Conservation (phyloP, 2,888 invertebrate genomes). For the Ceratothoa steindachneri region DNA sequence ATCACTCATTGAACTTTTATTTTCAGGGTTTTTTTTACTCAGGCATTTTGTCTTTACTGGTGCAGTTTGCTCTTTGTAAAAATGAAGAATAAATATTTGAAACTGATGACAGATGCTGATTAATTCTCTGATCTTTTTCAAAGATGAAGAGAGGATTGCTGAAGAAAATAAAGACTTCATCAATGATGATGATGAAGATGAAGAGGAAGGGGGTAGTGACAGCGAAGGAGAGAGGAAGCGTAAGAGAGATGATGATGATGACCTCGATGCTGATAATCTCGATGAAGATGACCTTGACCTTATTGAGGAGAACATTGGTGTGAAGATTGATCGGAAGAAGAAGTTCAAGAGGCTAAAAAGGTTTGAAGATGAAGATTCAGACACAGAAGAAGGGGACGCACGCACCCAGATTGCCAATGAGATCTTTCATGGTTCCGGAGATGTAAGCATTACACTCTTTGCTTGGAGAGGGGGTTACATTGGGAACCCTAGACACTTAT, state of each 20-base stretch:
- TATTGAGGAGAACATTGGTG: constrained; percentile 94
- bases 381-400: constrained; percentile 73
- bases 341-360: constrained; percentile 74
- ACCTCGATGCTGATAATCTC: constrained; percentile 81
- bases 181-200: constrained; percentile 56
- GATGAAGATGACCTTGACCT: constrained; percentile 98
- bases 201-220: constrained; percentile 58
- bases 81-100: no score
- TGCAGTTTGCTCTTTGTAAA: no score
- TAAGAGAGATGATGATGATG: constrained; percentile 61
- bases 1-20: no score
- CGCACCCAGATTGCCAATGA: constrained; percentile 85
- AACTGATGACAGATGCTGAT: no score
- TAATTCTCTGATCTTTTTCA: no score
- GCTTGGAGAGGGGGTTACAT: no score
- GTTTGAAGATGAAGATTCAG: constrained; percentile 85
- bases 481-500: no score
- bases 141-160: constrained; percentile 65
- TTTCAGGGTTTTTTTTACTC: no score
- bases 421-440: constrained; percentile 79
- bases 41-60: no score
- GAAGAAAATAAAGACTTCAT: constrained; percentile 93
- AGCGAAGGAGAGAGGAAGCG: constrained; percentile 40
- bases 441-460: constrained; percentile 61
- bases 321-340: constrained; percentile 75